Evolutionary conservation across 2,113 vertebrate genomes (phyloP), one percentile per base, ranked within the genome.

Genomic region (Shinisaurus crocodilurus): DNA sequence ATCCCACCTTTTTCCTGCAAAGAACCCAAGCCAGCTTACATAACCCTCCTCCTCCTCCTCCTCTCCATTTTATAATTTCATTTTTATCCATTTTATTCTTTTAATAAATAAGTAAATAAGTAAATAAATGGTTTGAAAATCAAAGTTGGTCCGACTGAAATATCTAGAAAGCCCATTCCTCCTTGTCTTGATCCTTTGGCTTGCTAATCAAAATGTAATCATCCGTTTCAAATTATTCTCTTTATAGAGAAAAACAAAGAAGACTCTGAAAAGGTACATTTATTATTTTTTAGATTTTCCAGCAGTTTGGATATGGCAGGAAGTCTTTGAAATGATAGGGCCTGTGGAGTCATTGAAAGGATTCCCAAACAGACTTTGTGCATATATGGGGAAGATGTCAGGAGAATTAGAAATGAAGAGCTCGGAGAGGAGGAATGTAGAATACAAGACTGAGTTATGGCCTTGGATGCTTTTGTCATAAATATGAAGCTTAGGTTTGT

Each of bases 141-240:
- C 4, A 67, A 45, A 67, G 45, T 45, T 16, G 60, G 63, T 29
- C 63, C 25, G 37, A 13, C 75, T 50, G 1, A 84, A 91, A 93
- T 82, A 80, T 90, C 94, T 94, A 90, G 76, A 5, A 69, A 0
- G 2, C 8, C 72, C 77, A 7, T 12, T 3, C 54, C 23, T n/a
- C 16, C 54, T n/a, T n/a, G n/a, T n/a, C n/a, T n/a, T n/a, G n/a
- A n/a, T 83, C 82, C 15, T 25, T 65, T 82, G 60, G 16, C 82
- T 25, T 4, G 93, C 8, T 87, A 86, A 37, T 90, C 92, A 91
- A 83, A 43, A 48, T 92, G 43, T 81, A 83, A 86, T 89, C 87
- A 54, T 43, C 87, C 43, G 9, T 86, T 90, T 54, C 7, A 6
- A 75, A 50, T 54, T 88, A 79, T 93, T 86, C 90, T 63, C 91